phyloP scores from a whole-genome alignment of 1,140 invertebrate species.

The Potamilus streckersoni region DNA sequence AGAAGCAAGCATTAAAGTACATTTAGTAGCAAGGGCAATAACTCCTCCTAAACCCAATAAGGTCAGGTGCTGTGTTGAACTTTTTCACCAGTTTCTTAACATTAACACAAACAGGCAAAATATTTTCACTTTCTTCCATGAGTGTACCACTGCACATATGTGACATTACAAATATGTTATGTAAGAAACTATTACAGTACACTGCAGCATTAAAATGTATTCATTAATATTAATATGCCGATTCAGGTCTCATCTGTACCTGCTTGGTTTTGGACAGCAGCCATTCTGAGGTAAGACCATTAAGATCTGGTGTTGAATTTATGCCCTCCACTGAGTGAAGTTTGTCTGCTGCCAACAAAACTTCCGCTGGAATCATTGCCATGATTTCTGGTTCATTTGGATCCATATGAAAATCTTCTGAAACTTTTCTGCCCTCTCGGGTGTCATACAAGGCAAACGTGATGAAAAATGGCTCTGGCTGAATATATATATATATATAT shows the following conservation, averaged over 20 bases:
- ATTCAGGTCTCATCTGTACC: conserved; percentile 22
- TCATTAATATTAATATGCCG: no score
- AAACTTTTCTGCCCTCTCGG: conserved; percentile 85
- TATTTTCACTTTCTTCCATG: no score
- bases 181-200: no score
- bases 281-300: conserved; percentile 76
- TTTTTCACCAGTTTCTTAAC: no score
- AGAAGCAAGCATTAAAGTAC: no score
- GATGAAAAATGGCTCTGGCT: conserved; percentile 92
- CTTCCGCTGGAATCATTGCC: conserved; percentile 71
- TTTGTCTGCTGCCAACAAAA: conserved; percentile 55
- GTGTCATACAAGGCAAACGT: conserved; percentile 88
- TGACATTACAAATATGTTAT: no score
- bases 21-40: no score
- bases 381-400: conserved; percentile 79
- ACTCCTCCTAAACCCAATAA: no score
- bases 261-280: conserved; percentile 62
- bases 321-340: conserved; percentile 60
- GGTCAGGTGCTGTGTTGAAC: no score
- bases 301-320: conserved; percentile 64
- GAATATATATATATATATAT: conserved; percentile 21
- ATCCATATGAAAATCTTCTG: conserved; percentile 94
- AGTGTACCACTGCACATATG: no score
- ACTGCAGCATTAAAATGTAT: no score
- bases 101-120: no score